phyloP scores from a whole-genome alignment of 2,113 vertebrate species.

The Corapipo altera region DNA sequence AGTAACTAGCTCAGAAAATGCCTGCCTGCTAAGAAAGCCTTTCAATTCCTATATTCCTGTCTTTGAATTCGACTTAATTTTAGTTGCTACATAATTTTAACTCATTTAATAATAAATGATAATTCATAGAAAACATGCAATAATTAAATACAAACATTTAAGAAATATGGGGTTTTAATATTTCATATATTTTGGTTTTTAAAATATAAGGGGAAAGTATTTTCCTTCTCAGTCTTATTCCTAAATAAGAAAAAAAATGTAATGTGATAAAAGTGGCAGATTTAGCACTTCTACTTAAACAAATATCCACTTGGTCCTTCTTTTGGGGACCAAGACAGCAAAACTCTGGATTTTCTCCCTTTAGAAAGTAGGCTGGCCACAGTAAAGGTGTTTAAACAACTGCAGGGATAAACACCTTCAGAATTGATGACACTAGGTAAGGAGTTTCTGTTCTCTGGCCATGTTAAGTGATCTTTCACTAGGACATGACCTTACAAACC shows the following conservation, averaged over 20 bases:
- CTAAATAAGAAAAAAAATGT: background rate
- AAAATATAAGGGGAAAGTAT: background rate
- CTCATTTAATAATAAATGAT: background rate
- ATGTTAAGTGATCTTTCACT: background rate
- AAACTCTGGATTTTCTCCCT: background rate
- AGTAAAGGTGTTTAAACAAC: background rate
- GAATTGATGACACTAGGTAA: background rate
- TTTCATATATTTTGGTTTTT: background rate
- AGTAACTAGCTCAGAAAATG: background rate
- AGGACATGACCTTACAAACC: background rate
- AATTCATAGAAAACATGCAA: background rate
- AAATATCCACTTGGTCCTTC: background rate
- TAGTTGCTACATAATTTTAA: background rate
- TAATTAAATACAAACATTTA: background rate
- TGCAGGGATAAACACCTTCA: background rate
- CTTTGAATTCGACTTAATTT: background rate
- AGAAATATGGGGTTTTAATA: background rate
- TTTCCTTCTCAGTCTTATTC: background rate
- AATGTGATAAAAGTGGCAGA: background rate
- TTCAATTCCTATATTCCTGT: background rate
- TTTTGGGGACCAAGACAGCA: background rate
- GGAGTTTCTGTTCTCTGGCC: background rate
- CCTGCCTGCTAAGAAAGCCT: background rate
- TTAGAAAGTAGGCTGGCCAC: background rate
- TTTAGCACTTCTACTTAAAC: background rate